Base-by-base conservation (phyloP, 2,113 vertebrate species). In the Coturnix japonica region DNA sequence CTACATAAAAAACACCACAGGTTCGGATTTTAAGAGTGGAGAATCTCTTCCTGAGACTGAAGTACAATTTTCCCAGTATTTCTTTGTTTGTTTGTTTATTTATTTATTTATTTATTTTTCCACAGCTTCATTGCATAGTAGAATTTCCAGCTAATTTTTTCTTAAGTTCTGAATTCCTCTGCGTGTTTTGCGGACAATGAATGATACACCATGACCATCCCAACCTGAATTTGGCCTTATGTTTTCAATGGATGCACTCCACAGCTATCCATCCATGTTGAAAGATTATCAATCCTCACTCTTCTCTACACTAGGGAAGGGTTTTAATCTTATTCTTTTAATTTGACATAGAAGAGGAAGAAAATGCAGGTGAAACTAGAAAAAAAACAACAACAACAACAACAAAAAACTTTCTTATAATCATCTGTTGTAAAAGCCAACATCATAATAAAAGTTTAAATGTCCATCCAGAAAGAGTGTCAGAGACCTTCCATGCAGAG, bases 101-200 rank as follows among this genome's bases (percentile, higher is more conserved):
- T 41, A 37, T 37, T 37, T 37, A 37, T 37, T 37, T 37, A 37
- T 41, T 41, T 41, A 12, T 13, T 41, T 41, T 41, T 11, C 39
- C 3, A 1, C 26, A 66, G 15, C 4, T 19, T 49, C 20, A 35
- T 13, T 1, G 0, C 0, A 1, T 18, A 25, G 14, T 10, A 53
- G 14, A 19, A 54, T 13, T 5, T 26, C 8, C 22, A 26, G 37
- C 6, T 67, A 8, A 22, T 13, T 63, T 46, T 31, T 84, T 46
- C n/a, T 57, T 17, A 30, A 59, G 10, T 57, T 20, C 4, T 4
- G 6, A 91, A 54, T 49, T 65, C 17, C 31, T 9, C 30, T 46
- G 15, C 35, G 5, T 53, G 8, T 26, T 53, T 57, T 49, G 21
- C 15, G 51, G 3, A 2, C 0, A 0, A 2, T 37, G 23, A 33